Conservation (phyloP, 2,797 vertebrate species). For the Phoxinus dragarum region DNA sequence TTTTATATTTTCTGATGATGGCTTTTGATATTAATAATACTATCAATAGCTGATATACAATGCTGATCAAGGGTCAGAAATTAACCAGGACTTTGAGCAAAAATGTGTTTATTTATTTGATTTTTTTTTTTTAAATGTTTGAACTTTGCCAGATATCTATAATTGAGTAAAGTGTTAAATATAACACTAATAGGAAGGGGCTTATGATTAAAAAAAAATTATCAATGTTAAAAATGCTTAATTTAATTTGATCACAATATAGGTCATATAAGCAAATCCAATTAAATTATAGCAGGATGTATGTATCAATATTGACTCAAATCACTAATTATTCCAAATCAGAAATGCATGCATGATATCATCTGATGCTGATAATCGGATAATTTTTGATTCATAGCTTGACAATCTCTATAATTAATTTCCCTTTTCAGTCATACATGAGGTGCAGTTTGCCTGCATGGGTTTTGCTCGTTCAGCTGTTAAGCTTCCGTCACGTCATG, state of each 20-base stretch:
- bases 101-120: too few relatives aligned
- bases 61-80: too few relatives aligned
- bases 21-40: not conserved
- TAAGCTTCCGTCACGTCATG: not conserved
- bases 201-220: not conserved
- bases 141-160: not conserved
- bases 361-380: not conserved
- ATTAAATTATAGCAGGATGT: not conserved
- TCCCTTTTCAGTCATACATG: not conserved
- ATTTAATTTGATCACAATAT: not conserved
- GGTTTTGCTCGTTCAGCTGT: slow-evolving; percentile 14
- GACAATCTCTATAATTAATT: not conserved
- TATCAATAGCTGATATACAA: not conserved
- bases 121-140: too few relatives aligned
- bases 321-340: not conserved
- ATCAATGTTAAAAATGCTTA: not conserved
- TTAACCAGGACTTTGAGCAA: too few relatives aligned
- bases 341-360: not conserved
- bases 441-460: not conserved
- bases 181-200: not conserved
- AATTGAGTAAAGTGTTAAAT: not conserved
- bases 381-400: slow-evolving; percentile 12
- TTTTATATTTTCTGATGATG: not conserved
- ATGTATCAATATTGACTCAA: slow-evolving; percentile 3
- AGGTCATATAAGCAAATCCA: not conserved